Evolutionary conservation across 2,888 invertebrate genomes (phyloP).

Genomic region (Sipha maydis): DNA sequence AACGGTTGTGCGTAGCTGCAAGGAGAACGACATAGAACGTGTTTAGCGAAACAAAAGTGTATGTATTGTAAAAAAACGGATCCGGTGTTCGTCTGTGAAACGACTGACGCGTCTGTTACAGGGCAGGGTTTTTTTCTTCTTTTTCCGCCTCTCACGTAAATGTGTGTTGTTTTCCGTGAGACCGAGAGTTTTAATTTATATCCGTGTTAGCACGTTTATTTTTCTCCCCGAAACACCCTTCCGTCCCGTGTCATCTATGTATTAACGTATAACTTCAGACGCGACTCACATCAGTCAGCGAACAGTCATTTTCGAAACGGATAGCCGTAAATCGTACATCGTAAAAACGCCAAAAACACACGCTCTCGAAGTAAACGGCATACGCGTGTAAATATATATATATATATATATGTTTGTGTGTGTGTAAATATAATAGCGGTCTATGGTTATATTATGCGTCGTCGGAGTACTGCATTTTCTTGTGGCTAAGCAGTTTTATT

Average conservation of each 20-base stretch:
- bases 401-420: no score
- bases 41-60: no score
- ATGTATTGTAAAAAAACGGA: no score
- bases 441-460: not conserved
- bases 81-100: no score
- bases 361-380: not conserved
- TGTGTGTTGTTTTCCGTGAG: not conserved
- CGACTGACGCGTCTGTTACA: no score
- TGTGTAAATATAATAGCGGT: no score
- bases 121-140: no score
- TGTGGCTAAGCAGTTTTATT: not conserved
- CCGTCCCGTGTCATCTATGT: not conserved
- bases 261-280: not conserved
- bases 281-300: not conserved
- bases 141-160: not conserved
- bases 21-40: no score
- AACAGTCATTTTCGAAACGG: not conserved
- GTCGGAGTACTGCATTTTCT: not conserved
- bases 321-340: not conserved
- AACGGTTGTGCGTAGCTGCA: no score
- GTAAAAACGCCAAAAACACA: conserved; percentile 21
- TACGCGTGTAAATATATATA: no score
- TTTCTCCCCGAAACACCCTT: not conserved
- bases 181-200: not conserved
- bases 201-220: not conserved